Conservation (phyloP, 2,797 vertebrate species). For the Gallinago stenura region DNA sequence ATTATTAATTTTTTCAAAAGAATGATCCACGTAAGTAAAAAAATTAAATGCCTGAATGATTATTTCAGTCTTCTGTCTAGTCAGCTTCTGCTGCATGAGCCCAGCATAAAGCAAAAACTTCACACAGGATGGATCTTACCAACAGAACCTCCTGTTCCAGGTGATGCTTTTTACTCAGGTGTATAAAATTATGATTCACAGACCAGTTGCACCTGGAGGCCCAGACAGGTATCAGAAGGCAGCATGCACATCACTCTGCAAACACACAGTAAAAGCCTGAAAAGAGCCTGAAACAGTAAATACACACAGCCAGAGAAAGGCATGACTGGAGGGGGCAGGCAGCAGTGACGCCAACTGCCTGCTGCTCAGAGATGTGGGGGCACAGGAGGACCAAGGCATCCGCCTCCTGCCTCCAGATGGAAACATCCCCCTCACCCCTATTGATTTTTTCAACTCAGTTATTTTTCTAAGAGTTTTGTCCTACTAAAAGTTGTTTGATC, state of each 20-base stretch:
- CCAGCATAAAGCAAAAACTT: neutral
- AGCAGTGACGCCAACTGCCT: neutral
- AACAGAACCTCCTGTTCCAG: neutral
- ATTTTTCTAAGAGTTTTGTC: neutral
- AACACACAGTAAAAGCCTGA: neutral
- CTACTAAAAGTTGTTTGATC: neutral
- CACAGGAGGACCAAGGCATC: fast-evolving
- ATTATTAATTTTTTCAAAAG: neutral
- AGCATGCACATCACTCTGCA: neutral
- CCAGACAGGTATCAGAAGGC: neutral
- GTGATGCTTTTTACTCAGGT: neutral
- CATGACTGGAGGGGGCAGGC: neutral
- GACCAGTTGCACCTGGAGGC: neutral
- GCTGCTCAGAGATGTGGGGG: neutral
- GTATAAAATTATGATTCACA: neutral
- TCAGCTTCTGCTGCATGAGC: neutral
- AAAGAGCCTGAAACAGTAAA: neutral
- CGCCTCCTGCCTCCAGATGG: neutral
- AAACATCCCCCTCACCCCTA: neutral
- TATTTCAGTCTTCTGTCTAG: neutral
- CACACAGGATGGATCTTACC: neutral
- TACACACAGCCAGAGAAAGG: neutral
- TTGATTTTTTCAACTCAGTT: neutral
- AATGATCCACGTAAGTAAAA: neutral
- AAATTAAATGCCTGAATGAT: neutral